Percentiles rank a stretch among this genome's conserved stretches.
Evolutionary conservation across 2,113 vertebrate species (phyloP).

Genomic region (Colistium nudipinnis): DNA sequence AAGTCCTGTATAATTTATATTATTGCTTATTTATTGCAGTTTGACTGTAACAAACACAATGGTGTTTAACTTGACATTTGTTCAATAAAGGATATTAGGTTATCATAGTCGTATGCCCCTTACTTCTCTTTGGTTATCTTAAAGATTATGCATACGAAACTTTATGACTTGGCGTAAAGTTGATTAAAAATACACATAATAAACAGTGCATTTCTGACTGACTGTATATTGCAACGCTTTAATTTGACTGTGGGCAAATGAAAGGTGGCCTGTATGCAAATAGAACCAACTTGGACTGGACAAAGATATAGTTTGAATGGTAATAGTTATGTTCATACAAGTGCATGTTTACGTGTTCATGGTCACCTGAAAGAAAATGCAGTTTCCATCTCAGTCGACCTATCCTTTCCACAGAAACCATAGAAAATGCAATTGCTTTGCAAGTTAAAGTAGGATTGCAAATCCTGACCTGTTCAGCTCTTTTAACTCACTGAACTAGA

Average conservation of each 20-base stretch:
- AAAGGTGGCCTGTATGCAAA: constrained; percentile 26
- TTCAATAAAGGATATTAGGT: neutral
- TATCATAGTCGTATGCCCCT: neutral
- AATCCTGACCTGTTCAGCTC: neutral
- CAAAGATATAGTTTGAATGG: neutral
- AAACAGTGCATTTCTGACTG: neutral
- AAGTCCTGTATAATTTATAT: neutral
- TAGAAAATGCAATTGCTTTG: constrained; percentile 38
- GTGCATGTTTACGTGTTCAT: too few relatives aligned
- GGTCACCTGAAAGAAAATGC: too few relatives aligned
- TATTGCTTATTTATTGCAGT: neutral
- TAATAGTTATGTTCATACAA: too few relatives aligned
- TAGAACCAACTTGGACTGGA: neutral
- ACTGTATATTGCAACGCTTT: neutral
- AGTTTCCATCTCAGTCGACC: too few relatives aligned
- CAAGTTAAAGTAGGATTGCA: constrained; percentile 33
- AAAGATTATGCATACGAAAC: neutral
- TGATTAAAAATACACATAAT: neutral
- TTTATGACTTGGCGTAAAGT: neutral
- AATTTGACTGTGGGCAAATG: neutral
- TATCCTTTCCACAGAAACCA: too few relatives aligned
- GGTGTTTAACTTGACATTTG: neutral
- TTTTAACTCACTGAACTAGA: neutral
- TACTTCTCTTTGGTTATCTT: neutral
- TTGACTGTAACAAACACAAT: neutral